Evolutionary conservation across 1,140 invertebrate genomes (phyloP).

Genomic region (Drosophila bipectinata): DNA sequence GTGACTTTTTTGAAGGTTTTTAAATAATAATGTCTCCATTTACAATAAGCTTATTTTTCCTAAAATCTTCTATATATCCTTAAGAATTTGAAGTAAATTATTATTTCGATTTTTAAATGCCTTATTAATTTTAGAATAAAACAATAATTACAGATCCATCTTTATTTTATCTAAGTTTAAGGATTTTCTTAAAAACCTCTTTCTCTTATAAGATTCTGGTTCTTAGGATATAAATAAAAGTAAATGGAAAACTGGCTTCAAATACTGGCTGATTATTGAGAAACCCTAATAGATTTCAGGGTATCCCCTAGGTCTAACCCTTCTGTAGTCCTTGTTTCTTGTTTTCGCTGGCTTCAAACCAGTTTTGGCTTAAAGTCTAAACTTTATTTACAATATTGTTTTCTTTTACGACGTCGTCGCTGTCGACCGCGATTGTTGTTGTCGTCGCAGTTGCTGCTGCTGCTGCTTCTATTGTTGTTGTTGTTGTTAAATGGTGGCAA

Average conservation of each 20-base stretch:
- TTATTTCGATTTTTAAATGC: no score
- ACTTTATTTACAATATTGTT: constrained; percentile 82
- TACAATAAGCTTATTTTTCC: no score
- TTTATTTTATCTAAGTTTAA: no score
- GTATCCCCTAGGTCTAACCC: constrained; percentile 26
- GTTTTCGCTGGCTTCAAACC: constrained; percentile 67
- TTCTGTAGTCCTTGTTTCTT: constrained; percentile 31
- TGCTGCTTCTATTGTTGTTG: not conserved
- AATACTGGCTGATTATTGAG: not conserved
- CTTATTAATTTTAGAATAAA: no score
- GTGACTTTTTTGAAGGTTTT: no score
- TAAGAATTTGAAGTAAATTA: no score
- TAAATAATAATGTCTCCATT: no score
- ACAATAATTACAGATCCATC: no score
- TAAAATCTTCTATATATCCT: no score
- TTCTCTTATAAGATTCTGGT: not conserved
- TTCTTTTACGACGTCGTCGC: constrained; percentile 74
- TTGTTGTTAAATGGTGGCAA: not conserved
- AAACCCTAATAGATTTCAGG: not conserved
- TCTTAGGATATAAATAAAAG: not conserved
- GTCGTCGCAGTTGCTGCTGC: constrained; percentile 7
- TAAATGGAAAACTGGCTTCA: not conserved
- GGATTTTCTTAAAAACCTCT: no score
- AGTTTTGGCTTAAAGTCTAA: constrained; percentile 77
- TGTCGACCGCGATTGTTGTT: constrained; percentile 46